These are phyloP conservation scores for Manacus vitellinus DNA, from an alignment of 2,113 vertebrate genomes.

Conservation along the genomic window DNA sequence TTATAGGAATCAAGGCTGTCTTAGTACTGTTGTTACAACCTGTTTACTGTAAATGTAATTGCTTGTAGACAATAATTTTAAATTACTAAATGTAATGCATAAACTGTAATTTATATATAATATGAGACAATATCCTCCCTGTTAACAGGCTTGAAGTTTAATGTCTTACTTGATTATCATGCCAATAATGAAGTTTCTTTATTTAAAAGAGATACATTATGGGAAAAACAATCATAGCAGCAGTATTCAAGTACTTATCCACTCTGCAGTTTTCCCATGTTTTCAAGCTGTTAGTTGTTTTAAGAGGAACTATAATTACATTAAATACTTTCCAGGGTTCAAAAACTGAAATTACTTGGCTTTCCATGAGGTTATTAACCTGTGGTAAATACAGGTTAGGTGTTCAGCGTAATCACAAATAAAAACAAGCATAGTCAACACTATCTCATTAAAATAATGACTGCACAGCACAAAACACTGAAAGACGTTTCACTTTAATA, in stretches of 20 bases:
- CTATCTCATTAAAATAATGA: not conserved
- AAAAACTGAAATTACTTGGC: slow-evolving; percentile 4
- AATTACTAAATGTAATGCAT: not conserved
- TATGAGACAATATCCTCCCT: slow-evolving; percentile 4
- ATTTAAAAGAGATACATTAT: slow-evolving; percentile 51
- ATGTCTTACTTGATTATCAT: slow-evolving; percentile 43
- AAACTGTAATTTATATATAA: slow-evolving; percentile 11
- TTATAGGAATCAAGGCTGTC: not conserved
- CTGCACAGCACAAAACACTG: not conserved
- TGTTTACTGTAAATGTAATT: slow-evolving; percentile 51
- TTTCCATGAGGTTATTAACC: slow-evolving; percentile 18
- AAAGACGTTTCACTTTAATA: not conserved
- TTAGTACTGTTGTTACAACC: not conserved
- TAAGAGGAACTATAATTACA: slow-evolving; percentile 40
- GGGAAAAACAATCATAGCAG: slow-evolving; percentile 23
- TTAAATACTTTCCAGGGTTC: slow-evolving; percentile 34
- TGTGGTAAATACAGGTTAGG: not conserved
- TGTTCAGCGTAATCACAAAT: not conserved
- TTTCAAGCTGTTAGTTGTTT: slow-evolving; percentile 40
- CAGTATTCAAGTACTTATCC: slow-evolving; percentile 7
- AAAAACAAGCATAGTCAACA: not conserved
- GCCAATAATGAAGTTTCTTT: slow-evolving; percentile 8
- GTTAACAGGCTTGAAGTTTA: slow-evolving; percentile 52
- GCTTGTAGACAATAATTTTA: slow-evolving; percentile 50
- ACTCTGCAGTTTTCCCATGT: slow-evolving; percentile 13